These are phyloP conservation scores for Dipodomys spectabilis DNA, from an alignment of 2,113 vertebrate species.

Conservation along the genomic window DNA sequence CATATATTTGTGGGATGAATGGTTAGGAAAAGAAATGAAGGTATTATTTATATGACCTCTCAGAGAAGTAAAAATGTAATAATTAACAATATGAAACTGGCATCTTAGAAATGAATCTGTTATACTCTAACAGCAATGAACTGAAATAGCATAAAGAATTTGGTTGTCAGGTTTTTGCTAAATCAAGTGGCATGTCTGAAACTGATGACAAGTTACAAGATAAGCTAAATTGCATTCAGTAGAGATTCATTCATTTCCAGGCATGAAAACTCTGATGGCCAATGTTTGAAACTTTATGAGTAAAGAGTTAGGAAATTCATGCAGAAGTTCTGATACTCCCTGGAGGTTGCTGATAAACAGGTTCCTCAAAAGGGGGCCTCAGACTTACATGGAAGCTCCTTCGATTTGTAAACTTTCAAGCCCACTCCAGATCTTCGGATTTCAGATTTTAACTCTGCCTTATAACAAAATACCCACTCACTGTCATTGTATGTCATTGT, in stretches of 20 bases:
- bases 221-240: slow-evolving; percentile 40
- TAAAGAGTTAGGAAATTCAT: neutral
- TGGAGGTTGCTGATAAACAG: neutral
- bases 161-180: slow-evolving; percentile 39
- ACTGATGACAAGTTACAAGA: slow-evolving; percentile 68
- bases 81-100: slow-evolving; percentile 74
- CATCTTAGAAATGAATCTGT: slow-evolving; percentile 76
- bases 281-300: neutral
- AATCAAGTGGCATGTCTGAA: slow-evolving; percentile 65
- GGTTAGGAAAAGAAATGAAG: slow-evolving; percentile 68
- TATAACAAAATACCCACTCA: too few species aligned
- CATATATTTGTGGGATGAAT: slow-evolving; percentile 39
- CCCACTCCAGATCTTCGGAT: neutral
- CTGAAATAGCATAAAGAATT: slow-evolving; percentile 39
- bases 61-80: slow-evolving; percentile 71
- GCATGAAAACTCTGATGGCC: neutral
- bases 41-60: slow-evolving; percentile 70
- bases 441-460: neutral
- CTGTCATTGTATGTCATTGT: too few species aligned
- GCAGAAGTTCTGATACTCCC: neutral
- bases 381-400: too few species aligned
- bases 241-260: neutral
- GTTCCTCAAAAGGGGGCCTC: neutral
- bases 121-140: slow-evolving; percentile 76
- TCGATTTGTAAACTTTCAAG: neutral